A percentile compares a stretch with the other conserved stretches of the same genome.
phyloP scores from a whole-genome alignment of 2,113 vertebrate genomes.

The Argyrosomus japonicus region DNA sequence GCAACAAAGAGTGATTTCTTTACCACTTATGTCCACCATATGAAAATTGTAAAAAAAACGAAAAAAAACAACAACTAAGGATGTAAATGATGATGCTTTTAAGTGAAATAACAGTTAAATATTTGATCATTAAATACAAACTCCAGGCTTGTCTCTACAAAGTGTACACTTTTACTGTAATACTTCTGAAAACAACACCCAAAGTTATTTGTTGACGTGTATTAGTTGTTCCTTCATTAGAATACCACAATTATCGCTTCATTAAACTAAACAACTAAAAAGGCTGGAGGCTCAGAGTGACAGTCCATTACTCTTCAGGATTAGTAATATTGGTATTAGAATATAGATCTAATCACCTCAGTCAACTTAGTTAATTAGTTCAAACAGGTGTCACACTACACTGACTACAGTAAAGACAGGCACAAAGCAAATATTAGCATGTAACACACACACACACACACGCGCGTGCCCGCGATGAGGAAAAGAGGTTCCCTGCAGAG shows the following conservation, averaged over 20 bases:
- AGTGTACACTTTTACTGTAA: background rate
- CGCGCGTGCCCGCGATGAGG: background rate
- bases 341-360: conserved; percentile 50
- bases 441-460: background rate
- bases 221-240: background rate
- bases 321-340: conserved; percentile 52
- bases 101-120: background rate
- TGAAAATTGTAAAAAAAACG: background rate
- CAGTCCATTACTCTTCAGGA: conserved; percentile 55
- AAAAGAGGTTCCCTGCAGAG: background rate
- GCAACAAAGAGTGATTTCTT: background rate
- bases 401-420: conserved; percentile 34
- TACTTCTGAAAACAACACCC: background rate
- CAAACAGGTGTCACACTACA: conserved; percentile 52
- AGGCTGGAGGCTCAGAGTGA: conserved; percentile 33
- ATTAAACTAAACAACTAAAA: conserved; percentile 33
- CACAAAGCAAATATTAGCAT: conserved; percentile 43
- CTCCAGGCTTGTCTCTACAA: background rate
- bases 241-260: background rate
- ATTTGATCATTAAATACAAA: background rate
- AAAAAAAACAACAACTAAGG: background rate
- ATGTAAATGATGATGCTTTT: background rate
- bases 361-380: conserved; percentile 59
- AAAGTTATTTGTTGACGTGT: background rate
- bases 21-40: background rate